Percentiles rank a stretch among this genome's conserved stretches.
Conservation (phyloP, 2,888 invertebrate species). For the Deroplatys truncata region DNA sequence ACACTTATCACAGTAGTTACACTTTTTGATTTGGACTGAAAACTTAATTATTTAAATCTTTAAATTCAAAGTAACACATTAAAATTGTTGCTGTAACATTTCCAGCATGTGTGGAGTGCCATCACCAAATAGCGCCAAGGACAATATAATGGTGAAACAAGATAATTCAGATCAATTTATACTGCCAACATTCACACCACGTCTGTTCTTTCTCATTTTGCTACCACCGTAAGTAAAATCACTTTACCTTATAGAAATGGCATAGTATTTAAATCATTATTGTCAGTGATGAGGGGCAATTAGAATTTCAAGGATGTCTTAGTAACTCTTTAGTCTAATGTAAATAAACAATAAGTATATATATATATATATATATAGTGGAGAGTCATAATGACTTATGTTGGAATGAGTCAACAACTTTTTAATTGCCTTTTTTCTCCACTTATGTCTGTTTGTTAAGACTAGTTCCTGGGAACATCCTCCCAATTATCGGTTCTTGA, state of each 20-base stretch:
- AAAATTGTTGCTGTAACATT: background rate
- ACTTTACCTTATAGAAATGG: background rate
- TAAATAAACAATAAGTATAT: too few relatives aligned
- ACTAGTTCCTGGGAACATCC: too few relatives aligned
- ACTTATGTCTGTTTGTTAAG: too few relatives aligned
- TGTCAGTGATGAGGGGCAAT: background rate
- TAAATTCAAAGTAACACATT: background rate
- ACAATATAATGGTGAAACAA: conserved; percentile 1
- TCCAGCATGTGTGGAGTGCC: conserved; percentile 15
- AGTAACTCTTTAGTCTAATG: background rate
- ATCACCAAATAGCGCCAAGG: conserved; percentile 20
- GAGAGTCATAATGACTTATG: too few relatives aligned
- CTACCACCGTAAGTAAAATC: conserved; percentile 33
- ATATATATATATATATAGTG: too few relatives aligned
- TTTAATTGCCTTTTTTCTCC: too few relatives aligned
- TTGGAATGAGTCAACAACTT: too few relatives aligned
- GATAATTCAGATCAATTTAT: conserved; percentile 17
- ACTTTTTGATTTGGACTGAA: too few relatives aligned
- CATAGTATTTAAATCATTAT: background rate
- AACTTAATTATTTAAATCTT: too few relatives aligned
- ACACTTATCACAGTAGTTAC: too few relatives aligned
- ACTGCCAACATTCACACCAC: conserved; percentile 32
- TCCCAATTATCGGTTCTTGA: too few relatives aligned
- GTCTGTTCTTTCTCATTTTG: conserved; percentile 32
- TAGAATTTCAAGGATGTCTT: background rate